Evolutionary conservation across 2,888 invertebrate genomes (phyloP).

Genomic region (Cephus rjabovi): DNA sequence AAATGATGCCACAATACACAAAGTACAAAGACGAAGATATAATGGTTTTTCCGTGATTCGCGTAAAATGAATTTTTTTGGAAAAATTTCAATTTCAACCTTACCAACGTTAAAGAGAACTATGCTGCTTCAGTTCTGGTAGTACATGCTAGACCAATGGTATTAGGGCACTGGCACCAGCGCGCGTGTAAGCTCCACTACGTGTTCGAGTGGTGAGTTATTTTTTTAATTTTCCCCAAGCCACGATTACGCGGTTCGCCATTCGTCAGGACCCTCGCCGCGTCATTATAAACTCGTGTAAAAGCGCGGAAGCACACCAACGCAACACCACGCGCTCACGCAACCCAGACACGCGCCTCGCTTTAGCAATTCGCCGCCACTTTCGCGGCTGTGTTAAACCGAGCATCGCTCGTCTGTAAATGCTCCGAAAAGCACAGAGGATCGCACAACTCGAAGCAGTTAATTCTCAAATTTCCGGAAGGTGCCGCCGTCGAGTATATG

Average conservation of each 20-base stretch:
- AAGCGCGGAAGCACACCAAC: background rate
- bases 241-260: constrained; percentile 17
- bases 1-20: background rate
- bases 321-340: background rate
- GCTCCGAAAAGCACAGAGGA: background rate
- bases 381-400: background rate
- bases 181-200: background rate
- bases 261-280: constrained; percentile 16
- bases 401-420: background rate
- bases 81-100: background rate
- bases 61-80: background rate
- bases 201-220: constrained; percentile 24
- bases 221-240: constrained; percentile 26
- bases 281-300: constrained; percentile 11
- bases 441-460: constrained; percentile 16
- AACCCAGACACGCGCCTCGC: background rate
- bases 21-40: background rate
- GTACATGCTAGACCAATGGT: background rate
- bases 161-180: background rate
- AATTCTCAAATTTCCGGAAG: constrained; percentile 57
- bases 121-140: background rate
- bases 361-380: constrained; percentile 2
- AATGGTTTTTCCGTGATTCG: background rate
- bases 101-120: background rate
- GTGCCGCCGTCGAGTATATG: constrained; percentile 12